Conservation (phyloP, 2,797 vertebrate genomes). For the Pterois miles region DNA sequence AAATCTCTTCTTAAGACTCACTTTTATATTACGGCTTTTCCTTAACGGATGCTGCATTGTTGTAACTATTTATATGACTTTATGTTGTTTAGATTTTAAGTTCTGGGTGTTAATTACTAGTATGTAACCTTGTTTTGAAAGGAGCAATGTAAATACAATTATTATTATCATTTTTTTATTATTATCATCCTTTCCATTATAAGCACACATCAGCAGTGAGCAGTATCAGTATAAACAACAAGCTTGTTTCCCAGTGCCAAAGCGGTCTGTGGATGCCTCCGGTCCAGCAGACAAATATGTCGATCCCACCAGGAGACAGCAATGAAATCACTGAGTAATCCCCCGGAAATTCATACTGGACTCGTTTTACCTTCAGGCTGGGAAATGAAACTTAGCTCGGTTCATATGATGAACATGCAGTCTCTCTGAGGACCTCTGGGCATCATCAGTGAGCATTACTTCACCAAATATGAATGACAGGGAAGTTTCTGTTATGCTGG, state of each 20-base stretch:
- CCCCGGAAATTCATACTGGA: constrained; percentile 16
- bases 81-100: no score
- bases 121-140: no score
- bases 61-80: no score
- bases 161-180: no score
- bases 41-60: no score
- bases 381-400: neutral
- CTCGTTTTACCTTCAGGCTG: neutral
- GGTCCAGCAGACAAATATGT: constrained; percentile 10
- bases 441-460: neutral
- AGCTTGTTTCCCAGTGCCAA: neutral
- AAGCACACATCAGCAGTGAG: neutral
- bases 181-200: neutral
- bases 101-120: no score
- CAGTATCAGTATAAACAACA: neutral
- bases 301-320: constrained; percentile 3
- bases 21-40: no score
- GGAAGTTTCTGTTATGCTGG: neutral
- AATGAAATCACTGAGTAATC: constrained; percentile 21
- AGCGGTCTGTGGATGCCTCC: neutral
- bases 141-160: no score
- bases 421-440: neutral
- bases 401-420: neutral
- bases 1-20: no score
- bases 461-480: neutral